These are phyloP conservation scores for Avahi laniger DNA, from an alignment of 2,797 vertebrate genomes.

Conservation along the genomic window DNA sequence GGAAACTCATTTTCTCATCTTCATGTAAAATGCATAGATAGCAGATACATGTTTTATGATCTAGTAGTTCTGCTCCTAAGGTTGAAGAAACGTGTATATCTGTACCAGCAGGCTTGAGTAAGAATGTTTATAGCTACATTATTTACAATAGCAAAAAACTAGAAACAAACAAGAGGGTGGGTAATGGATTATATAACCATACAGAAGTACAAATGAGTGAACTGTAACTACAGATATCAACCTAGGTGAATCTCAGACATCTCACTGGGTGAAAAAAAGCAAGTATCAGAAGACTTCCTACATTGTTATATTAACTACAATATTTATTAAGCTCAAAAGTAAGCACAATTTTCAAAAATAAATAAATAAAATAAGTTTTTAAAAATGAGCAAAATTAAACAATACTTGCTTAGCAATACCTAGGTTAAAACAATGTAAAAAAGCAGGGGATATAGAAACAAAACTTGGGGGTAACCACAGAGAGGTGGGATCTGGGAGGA, in stretches of 20 bases:
- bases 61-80: not conserved
- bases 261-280: not conserved
- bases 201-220: not conserved
- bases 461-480: not conserved
- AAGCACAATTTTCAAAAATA: not conserved
- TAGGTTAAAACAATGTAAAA: not conserved
- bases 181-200: not conserved
- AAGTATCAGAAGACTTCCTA: not conserved
- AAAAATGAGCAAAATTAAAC: not conserved
- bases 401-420: not conserved
- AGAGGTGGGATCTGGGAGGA: not conserved
- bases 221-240: not conserved
- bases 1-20: slow-evolving; percentile 18
- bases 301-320: not conserved
- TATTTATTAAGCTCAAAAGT: slow-evolving; percentile 6
- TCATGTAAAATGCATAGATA: not conserved
- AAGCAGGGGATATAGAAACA: not conserved
- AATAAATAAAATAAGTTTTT: not conserved
- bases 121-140: not conserved
- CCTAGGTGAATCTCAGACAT: not conserved
- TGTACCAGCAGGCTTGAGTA: not conserved
- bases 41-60: not conserved
- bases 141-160: not conserved
- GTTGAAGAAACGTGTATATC: not conserved
- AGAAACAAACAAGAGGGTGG: not conserved